These are phyloP conservation scores for Noctilio leporinus DNA, from an alignment of 2,113 vertebrate genomes.

Conservation along the genomic window DNA sequence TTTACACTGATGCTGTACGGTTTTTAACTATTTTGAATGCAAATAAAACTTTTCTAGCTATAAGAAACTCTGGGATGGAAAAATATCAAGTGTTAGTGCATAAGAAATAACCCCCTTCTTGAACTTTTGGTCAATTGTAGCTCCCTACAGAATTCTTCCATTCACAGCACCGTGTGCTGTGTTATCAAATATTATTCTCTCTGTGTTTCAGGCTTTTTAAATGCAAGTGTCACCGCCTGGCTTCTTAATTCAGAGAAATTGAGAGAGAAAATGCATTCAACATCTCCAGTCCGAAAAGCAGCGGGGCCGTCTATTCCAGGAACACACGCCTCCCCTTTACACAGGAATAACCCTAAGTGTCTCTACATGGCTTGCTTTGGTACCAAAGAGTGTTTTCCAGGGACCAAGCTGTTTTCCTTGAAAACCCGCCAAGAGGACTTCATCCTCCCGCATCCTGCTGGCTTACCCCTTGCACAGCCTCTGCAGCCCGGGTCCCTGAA, in stretches of 20 bases:
- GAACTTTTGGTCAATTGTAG: background rate
- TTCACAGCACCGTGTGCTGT: background rate
- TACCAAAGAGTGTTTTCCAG: background rate
- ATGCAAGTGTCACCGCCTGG: background rate
- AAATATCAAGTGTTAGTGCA: background rate
- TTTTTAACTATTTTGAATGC: background rate
- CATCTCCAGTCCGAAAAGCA: background rate
- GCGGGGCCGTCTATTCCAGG: background rate
- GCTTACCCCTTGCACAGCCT: background rate
- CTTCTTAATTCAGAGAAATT: background rate
- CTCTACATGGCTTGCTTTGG: background rate
- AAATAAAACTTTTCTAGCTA: background rate
- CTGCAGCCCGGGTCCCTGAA: slow-evolving; percentile 34
- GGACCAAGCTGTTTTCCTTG: background rate
- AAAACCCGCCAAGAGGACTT: slow-evolving; percentile 24
- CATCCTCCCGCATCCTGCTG: background rate
- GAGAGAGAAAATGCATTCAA: background rate
- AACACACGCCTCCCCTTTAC: background rate
- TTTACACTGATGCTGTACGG: background rate
- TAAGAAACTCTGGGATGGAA: background rate
- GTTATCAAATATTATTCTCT: background rate
- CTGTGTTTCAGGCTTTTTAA: background rate
- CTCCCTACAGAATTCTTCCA: background rate
- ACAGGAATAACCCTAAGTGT: background rate
- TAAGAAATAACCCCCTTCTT: background rate